These are phyloP conservation scores for Caenorhabditis panamensis DNA, from an alignment of 2,888 invertebrate genomes.

Conservation along the genomic window DNA sequence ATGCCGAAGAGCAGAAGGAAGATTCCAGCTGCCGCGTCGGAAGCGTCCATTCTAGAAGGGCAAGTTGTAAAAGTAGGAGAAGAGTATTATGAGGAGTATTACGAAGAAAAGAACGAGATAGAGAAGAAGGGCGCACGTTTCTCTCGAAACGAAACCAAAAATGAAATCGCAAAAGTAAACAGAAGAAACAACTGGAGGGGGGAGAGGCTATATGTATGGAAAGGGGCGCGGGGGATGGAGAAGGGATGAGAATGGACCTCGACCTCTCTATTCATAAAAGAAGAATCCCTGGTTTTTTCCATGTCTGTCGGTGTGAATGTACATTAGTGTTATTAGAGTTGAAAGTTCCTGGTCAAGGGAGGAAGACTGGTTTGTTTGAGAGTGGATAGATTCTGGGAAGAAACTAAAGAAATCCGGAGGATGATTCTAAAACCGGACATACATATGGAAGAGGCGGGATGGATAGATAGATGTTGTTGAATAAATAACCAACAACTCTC, in stretches of 20 bases:
- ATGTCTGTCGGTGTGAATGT: too few relatives aligned
- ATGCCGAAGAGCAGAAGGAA: constrained; percentile 71
- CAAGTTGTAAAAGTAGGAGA: neutral
- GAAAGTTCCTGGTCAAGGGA: too few relatives aligned
- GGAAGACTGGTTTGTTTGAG: constrained; percentile 39
- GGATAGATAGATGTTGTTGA: constrained; percentile 25
- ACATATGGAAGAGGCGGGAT: neutral
- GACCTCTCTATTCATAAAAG: constrained; percentile 40
- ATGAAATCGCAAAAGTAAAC: constrained; percentile 60
- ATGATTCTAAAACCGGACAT: constrained; percentile 26
- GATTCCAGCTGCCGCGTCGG: constrained; percentile 69
- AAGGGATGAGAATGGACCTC: constrained; percentile 10
- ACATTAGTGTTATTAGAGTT: too few relatives aligned
- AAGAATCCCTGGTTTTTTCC: constrained; percentile 18
- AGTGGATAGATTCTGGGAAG: constrained; percentile 11
- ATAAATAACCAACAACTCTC: constrained; percentile 46
- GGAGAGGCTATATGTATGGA: constrained; percentile 8
- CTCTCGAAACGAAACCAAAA: constrained; percentile 60
- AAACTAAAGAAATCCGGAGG: constrained; percentile 16
- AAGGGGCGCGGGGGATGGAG: constrained; percentile 1
- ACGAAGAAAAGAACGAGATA: constrained; percentile 23
- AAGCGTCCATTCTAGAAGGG: constrained; percentile 62
- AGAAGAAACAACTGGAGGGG: constrained; percentile 43
- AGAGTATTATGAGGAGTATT: neutral
- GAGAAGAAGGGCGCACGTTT: constrained; percentile 52